Base-by-base conservation (phyloP, 2,888 invertebrate species). In the Sarcophaga caerulescens region DNA sequence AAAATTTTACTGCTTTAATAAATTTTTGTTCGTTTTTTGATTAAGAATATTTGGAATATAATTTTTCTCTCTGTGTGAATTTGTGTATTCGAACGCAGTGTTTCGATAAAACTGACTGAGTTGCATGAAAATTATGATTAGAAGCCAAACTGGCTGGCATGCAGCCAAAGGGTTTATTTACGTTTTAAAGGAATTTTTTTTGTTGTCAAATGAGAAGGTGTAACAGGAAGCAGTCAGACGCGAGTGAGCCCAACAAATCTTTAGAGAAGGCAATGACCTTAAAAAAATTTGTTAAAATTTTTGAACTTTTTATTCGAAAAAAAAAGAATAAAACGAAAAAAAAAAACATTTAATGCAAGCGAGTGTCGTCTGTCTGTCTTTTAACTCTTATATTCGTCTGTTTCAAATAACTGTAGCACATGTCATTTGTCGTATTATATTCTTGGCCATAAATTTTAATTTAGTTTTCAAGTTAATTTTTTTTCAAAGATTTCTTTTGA, bases 141-240 rank as follows among this genome's bases (percentile, higher is more conserved):
- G 73, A 69, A 19, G 44, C 21, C 65, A 66, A 57, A 44, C 21
- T 1, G 25, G 3, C 70, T 25, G 62, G 25, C 69, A 69, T 75
- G 68, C 57, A 52, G 76, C 35, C 77, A 74, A 77, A 73, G 66
- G 70, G 57, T 21, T 62, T 75, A 12, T 12, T 52, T 59, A 19
- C 45, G 3, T 19, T n/a, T 19, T 17, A 66, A 6, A 66, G 65
- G 19, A 45, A 60, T 25, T 65, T 70, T 59, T 73, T 52, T 12
- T 52, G 52, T 17, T 25, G 68, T 35, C 69, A 45, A 76, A 60
- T 21, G 11, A 78, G 76, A 76, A 73, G 82, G 82, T 68, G 82
- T 82, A 73, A 82, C 85, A 82, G 85, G 82, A 85, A 82, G 82
- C 75, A 62, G 68, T 17, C 63, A 77, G 59, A 71, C n/a, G 59